These are phyloP conservation scores for Gopherus flavomarginatus DNA, from an alignment of 2,113 vertebrate genomes.

Conservation along the genomic window DNA sequence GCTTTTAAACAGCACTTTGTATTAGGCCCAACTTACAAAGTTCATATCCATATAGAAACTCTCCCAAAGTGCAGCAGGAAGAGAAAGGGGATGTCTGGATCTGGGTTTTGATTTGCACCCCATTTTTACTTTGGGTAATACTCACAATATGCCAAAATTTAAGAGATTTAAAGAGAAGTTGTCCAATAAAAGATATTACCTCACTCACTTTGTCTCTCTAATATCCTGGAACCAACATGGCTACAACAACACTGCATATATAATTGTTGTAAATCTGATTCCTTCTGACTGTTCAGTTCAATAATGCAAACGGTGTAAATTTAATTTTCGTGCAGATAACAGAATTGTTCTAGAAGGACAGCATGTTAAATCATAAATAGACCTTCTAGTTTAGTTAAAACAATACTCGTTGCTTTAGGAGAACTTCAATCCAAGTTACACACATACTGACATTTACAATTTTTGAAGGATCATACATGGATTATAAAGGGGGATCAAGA, in stretches of 20 bases:
- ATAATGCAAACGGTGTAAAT: not conserved
- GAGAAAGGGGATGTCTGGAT: not conserved
- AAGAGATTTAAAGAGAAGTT: not conserved
- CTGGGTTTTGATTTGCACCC: not conserved
- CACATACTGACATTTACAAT: not conserved
- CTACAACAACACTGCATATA: not conserved
- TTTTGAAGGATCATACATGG: not conserved
- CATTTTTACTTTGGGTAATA: not conserved
- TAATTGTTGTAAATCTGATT: not conserved
- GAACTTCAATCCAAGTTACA: not conserved
- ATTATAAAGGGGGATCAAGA: not conserved
- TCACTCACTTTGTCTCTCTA: not conserved
- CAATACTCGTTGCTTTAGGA: not conserved
- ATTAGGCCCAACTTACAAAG: not conserved
- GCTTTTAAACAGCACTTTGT: not conserved
- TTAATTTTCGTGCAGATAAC: not conserved
- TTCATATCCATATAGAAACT: rapidly evolving
- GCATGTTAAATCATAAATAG: not conserved
- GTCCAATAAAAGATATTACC: not conserved
- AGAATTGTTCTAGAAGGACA: not conserved
- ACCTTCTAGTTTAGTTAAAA: not conserved
- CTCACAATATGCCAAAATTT: not conserved
- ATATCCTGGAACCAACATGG: not conserved
- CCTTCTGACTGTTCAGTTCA: not conserved
- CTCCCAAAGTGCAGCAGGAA: rapidly evolving